Conservation (phyloP, 2,888 invertebrate species). For the Drosophila fulvimacula region DNA sequence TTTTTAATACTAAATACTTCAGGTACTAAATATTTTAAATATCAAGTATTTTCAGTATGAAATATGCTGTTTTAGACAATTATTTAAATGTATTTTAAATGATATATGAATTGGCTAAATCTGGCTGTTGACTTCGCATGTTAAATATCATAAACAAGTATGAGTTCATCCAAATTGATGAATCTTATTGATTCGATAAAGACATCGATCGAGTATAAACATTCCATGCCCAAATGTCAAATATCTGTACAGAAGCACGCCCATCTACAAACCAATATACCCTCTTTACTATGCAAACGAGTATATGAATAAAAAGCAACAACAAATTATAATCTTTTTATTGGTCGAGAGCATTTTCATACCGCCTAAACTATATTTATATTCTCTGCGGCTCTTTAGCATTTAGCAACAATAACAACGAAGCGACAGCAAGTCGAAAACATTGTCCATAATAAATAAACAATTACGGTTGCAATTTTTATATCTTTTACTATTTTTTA, state of each 20-base stretch:
- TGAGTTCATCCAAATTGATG: too few species aligned
- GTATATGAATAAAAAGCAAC: not conserved
- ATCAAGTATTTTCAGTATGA: too few species aligned
- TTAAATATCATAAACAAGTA: too few species aligned
- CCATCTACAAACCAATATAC: not conserved
- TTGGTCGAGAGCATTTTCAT: not conserved
- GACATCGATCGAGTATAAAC: not conserved
- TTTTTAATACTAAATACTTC: too few species aligned
- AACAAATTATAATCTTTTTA: not conserved
- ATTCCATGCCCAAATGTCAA: too few species aligned
- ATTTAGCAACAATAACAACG: conserved; percentile 57
- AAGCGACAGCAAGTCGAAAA: not conserved
- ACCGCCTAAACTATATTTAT: conserved; percentile 27
- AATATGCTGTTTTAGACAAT: too few species aligned
- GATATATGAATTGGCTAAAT: too few species aligned
- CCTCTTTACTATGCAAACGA: not conserved
- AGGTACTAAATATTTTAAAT: too few species aligned
- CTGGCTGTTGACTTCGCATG: too few species aligned
- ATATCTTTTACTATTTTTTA: conserved; percentile 13
- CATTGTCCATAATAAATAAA: conserved; percentile 81
- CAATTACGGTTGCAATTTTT: conserved; percentile 76
- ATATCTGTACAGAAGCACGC: not conserved
- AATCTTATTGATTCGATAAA: not conserved
- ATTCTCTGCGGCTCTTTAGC: conserved; percentile 68
- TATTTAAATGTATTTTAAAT: too few species aligned